Evolutionary conservation across 1,140 invertebrate species (phyloP), one percentile per base, ranked within the genome.

Genomic region (Dendroctonus valens): DNA sequence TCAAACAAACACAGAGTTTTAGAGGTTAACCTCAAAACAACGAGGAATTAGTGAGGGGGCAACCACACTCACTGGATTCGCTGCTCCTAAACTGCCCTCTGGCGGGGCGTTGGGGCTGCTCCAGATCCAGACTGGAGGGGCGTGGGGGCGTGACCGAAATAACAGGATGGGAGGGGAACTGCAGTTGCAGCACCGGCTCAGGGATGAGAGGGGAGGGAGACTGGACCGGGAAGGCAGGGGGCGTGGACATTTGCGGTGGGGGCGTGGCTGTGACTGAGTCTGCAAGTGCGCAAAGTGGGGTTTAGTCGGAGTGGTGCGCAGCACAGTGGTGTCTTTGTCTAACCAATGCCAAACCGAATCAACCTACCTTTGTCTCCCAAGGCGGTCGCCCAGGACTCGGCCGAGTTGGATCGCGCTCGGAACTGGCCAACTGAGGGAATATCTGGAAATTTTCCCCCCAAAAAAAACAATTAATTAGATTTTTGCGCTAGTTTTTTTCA

Each of bases 311-410:
- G 26, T 26, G 26, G 26, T 26, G 26, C 26, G 26, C 26, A 26
- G 26, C 26, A 26, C 26, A 3, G 51, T 38, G 2, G 9, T n/a
- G n/a, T n/a, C n/a, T n/a, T n/a, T n/a, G n/a, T n/a, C n/a, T n/a
- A n/a, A n/a, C n/a, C n/a, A n/a, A n/a, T n/a, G 26, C 26, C 26
- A 26, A 1, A 26, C 26, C 26, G 7, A 39, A 58, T 7, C 12
- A 12, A 7, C 52, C 5, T 62, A 68, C 63, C 65, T 68, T 70
- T 62, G 59, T 68, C 61, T 44, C 68, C 58, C 58, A 69, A 40
- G 26, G 72, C 72, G 14, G 78, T 76, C 12, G 78, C 76, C 83
- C 83, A 84, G 59, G 83, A 84, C 72, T 84, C 83, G n/a, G 81
- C 79, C 58, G 83, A 84, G 72, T 83, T 84, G 41, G 83, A 83